A percentile compares a stretch with the other conserved stretches of the same genome.
These are phyloP conservation scores for Ammodytes marinus DNA, from an alignment of 2,113 vertebrate species.

Conservation along the genomic window DNA sequence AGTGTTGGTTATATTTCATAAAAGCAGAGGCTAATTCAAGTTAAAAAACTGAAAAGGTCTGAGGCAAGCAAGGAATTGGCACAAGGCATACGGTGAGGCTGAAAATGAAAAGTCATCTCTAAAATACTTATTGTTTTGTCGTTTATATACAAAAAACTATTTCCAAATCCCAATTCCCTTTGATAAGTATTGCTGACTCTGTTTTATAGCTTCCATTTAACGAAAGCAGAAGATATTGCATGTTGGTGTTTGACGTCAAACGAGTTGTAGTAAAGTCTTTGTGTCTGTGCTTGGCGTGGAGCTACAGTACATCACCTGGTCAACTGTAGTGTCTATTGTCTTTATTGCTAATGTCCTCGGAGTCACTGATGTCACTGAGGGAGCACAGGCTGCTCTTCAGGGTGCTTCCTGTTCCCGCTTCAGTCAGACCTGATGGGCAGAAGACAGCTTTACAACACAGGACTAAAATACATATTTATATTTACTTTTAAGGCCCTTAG, in stretches of 20 bases:
- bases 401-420: slow-evolving; percentile 87
- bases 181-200: slow-evolving; percentile 33
- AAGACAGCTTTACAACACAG: background rate
- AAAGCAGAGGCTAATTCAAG: background rate
- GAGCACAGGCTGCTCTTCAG: slow-evolving; percentile 91
- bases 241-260: slow-evolving; percentile 17
- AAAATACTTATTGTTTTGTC: background rate
- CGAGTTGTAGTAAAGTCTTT: slow-evolving; percentile 28
- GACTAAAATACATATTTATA: background rate
- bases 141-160: background rate
- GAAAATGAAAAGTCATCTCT: slow-evolving; percentile 6
- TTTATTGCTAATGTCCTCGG: slow-evolving; percentile 82
- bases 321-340: background rate
- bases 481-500: background rate
- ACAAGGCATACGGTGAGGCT: slow-evolving; percentile 28
- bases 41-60: slow-evolving; percentile 16
- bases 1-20: slow-evolving; percentile 11
- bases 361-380: slow-evolving; percentile 91
- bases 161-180: background rate
- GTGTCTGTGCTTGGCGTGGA: slow-evolving; percentile 12
- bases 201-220: background rate
- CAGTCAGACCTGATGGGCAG: slow-evolving; percentile 82
- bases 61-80: slow-evolving; percentile 44
- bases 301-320: slow-evolving; percentile 36
- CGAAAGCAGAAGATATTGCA: slow-evolving; percentile 7